Evolutionary conservation across 1,140 invertebrate genomes (phyloP).

Genomic region (Neuroterus valhalla): DNA sequence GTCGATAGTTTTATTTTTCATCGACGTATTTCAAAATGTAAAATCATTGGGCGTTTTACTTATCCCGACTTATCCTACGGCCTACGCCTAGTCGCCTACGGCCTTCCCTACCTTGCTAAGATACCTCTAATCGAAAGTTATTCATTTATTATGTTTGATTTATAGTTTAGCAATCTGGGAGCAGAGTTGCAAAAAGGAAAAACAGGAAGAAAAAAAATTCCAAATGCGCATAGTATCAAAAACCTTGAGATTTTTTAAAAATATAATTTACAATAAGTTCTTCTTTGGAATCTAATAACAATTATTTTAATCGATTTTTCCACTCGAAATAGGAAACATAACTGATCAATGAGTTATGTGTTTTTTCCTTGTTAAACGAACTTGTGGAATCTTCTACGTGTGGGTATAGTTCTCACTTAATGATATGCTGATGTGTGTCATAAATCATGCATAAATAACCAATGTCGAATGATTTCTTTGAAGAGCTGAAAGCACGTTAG

Average conservation of each 20-base stretch:
- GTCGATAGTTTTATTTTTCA: not conserved
- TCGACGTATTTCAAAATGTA: not conserved
- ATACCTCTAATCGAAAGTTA: not conserved
- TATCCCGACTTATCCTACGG: no score
- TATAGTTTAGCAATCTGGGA: not conserved
- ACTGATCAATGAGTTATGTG: not conserved
- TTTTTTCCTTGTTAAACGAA: not conserved
- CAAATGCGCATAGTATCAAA: not conserved
- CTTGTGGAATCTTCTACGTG: not conserved
- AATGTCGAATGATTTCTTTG: not conserved
- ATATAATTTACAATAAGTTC: no score
- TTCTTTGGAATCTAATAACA: no score
- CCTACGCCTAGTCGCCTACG: not conserved
- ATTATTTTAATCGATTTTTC: no score
- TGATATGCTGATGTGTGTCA: not conserved
- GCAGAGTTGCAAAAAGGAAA: not conserved
- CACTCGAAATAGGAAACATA: not conserved
- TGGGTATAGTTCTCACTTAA: not conserved
- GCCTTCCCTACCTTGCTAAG: not conserved
- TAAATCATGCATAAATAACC: not conserved
- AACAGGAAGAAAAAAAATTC: slow-evolving; percentile 11
- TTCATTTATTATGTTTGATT: not conserved
- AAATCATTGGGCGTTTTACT: slow-evolving; percentile 2
- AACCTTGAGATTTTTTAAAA: not conserved
- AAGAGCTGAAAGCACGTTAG: not conserved